phyloP scores from a whole-genome alignment of 2,888 invertebrate genomes.

The Xestia ashworthii region DNA sequence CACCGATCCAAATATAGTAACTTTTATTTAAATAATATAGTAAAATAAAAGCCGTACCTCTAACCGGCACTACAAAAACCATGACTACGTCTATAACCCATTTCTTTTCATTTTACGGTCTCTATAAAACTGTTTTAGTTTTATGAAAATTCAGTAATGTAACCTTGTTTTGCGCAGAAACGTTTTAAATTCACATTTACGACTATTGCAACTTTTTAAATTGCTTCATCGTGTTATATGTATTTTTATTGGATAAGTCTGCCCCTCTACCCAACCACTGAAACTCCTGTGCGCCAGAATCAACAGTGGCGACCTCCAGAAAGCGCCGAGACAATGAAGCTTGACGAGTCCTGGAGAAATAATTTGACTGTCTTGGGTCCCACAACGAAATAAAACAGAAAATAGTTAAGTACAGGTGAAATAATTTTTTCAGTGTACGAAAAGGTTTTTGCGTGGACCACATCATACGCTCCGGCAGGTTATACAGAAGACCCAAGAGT shows the following conservation, averaged over 20 bases:
- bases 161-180: not conserved
- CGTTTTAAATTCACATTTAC: conserved; percentile 35
- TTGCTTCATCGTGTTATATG: not conserved
- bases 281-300: not conserved
- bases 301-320: not conserved
- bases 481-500: no score
- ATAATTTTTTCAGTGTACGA: no score
- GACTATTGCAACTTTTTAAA: not conserved
- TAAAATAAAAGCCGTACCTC: conserved; percentile 41
- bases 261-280: not conserved
- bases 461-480: no score
- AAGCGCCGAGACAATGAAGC: not conserved
- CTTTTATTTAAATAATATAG: not conserved
- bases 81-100: conserved; percentile 49
- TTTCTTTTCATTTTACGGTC: conserved; percentile 58
- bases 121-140: conserved; percentile 16
- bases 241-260: not conserved
- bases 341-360: not conserved
- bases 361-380: not conserved
- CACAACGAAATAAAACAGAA: no score
- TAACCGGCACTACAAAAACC: conserved; percentile 40
- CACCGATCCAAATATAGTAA: not conserved
- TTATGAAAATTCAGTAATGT: conserved; percentile 15
- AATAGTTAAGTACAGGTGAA: no score
- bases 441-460: no score